Evolutionary conservation across 2,797 vertebrate species (phyloP).

Genomic region (Cetoscarus ocellatus): DNA sequence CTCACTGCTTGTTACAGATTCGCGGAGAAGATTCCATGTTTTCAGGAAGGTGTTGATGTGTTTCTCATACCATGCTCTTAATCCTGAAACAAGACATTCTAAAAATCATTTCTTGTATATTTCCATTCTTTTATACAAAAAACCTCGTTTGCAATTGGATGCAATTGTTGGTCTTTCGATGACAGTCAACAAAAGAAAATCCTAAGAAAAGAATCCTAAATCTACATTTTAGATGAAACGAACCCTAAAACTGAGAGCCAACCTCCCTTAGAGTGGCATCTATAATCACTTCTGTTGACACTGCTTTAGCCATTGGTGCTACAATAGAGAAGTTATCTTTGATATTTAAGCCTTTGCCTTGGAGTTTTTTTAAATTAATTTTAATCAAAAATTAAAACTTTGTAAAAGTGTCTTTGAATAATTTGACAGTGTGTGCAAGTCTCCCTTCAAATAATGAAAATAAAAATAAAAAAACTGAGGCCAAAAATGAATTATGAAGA

Average conservation of each 20-base stretch:
- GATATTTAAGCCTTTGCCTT: not conserved
- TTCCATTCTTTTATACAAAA: no score
- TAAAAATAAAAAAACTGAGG: no score
- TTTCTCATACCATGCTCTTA: constrained; percentile 43
- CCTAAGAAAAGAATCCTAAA: not conserved
- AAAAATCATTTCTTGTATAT: not conserved
- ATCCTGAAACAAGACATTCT: constrained; percentile 21
- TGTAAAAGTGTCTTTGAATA: no score
- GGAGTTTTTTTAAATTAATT: not conserved
- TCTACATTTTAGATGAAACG: not conserved
- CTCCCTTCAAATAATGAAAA: no score
- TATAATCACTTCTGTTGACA: not conserved
- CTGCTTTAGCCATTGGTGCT: not conserved
- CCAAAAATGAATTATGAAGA: no score
- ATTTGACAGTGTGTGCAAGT: no score
- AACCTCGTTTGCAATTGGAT: no score
- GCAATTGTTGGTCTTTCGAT: not conserved
- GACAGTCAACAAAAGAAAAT: not conserved
- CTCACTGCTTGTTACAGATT: constrained; percentile 61
- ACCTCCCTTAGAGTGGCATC: not conserved
- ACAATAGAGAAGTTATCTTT: not conserved
- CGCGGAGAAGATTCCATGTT: constrained; percentile 89
- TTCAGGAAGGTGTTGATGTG: constrained; percentile 82
- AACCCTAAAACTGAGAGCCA: no score
- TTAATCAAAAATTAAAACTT: not conserved